A percentile compares a stretch with the other conserved stretches of the same genome.
phyloP scores from a whole-genome alignment of 2,888 invertebrate species.

The Leptinotarsa tumamoca region DNA sequence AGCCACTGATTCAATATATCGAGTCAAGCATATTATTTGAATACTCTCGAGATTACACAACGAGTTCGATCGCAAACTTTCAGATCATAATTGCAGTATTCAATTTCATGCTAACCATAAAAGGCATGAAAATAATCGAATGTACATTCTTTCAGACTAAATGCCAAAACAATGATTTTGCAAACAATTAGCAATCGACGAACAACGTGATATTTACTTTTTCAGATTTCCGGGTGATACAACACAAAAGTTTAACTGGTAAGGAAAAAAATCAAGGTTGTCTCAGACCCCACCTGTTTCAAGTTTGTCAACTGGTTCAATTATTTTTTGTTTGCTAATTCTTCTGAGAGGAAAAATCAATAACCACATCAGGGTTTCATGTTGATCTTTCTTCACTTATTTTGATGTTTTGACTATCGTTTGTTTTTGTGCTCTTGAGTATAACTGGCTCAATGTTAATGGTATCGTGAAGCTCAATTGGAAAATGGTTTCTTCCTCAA shows the following conservation, averaged over 20 bases:
- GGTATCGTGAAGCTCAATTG: too few relatives aligned
- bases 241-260: neutral
- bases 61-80: neutral
- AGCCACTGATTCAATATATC: neutral
- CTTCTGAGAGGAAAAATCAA: neutral
- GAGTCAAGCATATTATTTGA: neutral
- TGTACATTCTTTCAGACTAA: neutral
- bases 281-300: slow-evolving; percentile 3
- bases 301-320: neutral
- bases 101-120: neutral
- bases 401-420: too few relatives aligned
- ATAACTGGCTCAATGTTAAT: neutral
- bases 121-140: neutral
- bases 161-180: neutral
- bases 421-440: neutral
- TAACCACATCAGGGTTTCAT: neutral
- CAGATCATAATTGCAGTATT: neutral
- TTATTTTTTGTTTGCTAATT: neutral
- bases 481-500: too few relatives aligned
- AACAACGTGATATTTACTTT: slow-evolving; percentile 5
- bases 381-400: neutral
- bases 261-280: slow-evolving; percentile 7
- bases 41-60: neutral
- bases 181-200: neutral
- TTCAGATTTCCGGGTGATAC: slow-evolving; percentile 2